Evolutionary conservation across 2,797 vertebrate genomes (phyloP), one percentile per base, ranked within the genome.

Genomic region (Sebastes vulpes): DNA sequence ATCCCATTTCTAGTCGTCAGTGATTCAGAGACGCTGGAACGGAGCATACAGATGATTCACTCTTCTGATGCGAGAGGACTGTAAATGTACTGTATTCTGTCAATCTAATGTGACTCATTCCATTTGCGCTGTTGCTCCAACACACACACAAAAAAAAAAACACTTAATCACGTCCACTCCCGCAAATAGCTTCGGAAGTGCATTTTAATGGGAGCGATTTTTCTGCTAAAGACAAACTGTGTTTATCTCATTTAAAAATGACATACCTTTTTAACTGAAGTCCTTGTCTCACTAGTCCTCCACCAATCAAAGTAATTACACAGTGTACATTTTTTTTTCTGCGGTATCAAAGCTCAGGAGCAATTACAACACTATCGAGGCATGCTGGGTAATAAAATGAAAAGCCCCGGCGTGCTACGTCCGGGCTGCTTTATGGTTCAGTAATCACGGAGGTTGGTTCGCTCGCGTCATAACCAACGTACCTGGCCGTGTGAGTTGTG

Each of bases 41-140:
- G 18, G n/a, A 60, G 50, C 66, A 71, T 65, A 26, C 38, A 73
- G 53, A 84, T 85, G 72, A 93, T 81, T 91, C 85, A 87, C 58
- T 50, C 46, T 73, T 58, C 6, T 50, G 31, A 83, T 79, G 35
- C 29, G 21, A 23, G 42, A 28, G 67, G 48, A 63, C 71, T 85
- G 70, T 64, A 79, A 71, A 81, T 79, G 58, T 6, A 67, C 63
- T 71, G 31, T 60, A 54, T 60, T 58, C 60, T 72, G 29, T 80
- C 56, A 73, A 21, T 73, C 14, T 58, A 26, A 32, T 8, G 4
- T 83, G 86, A 86, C 31, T 87, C 81, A 90, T 66, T 81, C 38
- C 21, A 54, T 83, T 87, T 81, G 61, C 2, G 14, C 67, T 72
- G 56, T 56, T 68, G 72, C 1, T 72, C 20, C 20, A 23, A 57